These are phyloP conservation scores for Spatula versicolor DNA, from an alignment of 2,797 vertebrate species.

Conservation along the genomic window DNA sequence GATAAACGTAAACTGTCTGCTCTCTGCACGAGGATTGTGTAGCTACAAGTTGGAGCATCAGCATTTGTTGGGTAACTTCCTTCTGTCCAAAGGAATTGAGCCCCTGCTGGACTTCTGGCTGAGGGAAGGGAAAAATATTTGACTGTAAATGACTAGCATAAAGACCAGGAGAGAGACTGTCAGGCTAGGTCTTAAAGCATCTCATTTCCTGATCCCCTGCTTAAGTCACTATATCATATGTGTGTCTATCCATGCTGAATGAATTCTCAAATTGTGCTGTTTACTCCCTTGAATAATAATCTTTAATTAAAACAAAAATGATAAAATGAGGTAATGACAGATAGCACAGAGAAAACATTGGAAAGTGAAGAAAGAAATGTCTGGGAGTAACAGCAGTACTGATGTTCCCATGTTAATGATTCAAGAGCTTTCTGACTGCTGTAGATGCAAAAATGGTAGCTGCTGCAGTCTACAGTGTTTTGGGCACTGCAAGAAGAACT, in stretches of 20 bases:
- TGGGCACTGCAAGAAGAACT: not conserved
- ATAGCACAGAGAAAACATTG: constrained; percentile 59
- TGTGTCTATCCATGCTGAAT: constrained; percentile 33
- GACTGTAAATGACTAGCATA: constrained; percentile 17
- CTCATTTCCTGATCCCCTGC: not conserved
- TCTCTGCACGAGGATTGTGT: not conserved
- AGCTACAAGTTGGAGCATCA: not conserved
- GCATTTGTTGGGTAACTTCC: not conserved
- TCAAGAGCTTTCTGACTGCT: constrained; percentile 5
- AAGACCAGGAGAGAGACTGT: not conserved
- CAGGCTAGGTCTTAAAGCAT: not conserved
- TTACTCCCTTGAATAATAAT: constrained; percentile 53
- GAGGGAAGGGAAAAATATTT: not conserved
- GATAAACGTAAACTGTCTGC: not conserved
- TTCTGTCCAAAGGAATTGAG: not conserved
- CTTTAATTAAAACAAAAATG: constrained; percentile 66
- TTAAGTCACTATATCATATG: not conserved
- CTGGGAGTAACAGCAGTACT: constrained; percentile 29
- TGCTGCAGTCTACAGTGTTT: not conserved
- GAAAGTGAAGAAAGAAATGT: constrained; percentile 69
- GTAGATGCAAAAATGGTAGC: not conserved
- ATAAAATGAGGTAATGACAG: constrained; percentile 65
- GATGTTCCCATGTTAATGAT: constrained; percentile 26
- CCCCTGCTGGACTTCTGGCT: not conserved
- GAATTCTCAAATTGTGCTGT: constrained; percentile 44